These are phyloP conservation scores for Coccyzus lansbergi DNA, from an alignment of 2,797 vertebrate species.

Conservation along the genomic window DNA sequence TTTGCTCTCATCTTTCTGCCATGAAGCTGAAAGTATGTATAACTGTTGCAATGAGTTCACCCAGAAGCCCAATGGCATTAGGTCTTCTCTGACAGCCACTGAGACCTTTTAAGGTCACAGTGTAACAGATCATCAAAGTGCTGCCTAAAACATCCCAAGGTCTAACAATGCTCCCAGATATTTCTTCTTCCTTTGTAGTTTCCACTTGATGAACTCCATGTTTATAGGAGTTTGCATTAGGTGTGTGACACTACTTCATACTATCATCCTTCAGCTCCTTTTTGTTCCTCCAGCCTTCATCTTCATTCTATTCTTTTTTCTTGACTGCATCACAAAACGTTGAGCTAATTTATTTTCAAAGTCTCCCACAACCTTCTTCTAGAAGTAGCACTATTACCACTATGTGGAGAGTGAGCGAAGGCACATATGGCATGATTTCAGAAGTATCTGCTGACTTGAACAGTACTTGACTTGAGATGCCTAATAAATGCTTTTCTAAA, in stretches of 20 bases:
- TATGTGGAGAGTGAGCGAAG: constrained; percentile 8
- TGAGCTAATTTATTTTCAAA: constrained; percentile 52
- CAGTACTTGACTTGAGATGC: constrained; percentile 3
- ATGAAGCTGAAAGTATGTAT: background rate
- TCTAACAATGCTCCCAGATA: background rate
- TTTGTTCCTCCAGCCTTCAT: background rate
- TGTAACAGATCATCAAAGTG: background rate
- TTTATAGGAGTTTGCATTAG: background rate
- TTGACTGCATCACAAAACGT: constrained; percentile 33
- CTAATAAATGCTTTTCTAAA: background rate
- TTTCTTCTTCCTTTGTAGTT: background rate
- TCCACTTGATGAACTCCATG: background rate
- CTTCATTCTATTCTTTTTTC: constrained; percentile 5
- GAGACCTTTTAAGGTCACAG: background rate
- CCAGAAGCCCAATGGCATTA: background rate
- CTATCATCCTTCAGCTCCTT: background rate
- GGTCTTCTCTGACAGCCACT: background rate
- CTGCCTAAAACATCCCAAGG: background rate
- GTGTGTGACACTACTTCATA: background rate
- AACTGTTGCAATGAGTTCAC: background rate
- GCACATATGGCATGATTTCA: constrained; percentile 55
- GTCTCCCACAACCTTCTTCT: constrained; percentile 38
- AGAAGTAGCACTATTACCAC: constrained; percentile 34
- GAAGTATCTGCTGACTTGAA: constrained; percentile 49
- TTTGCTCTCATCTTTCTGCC: background rate